Conservation (phyloP, 2,113 vertebrate species). For the Pheucticus melanocephalus region DNA sequence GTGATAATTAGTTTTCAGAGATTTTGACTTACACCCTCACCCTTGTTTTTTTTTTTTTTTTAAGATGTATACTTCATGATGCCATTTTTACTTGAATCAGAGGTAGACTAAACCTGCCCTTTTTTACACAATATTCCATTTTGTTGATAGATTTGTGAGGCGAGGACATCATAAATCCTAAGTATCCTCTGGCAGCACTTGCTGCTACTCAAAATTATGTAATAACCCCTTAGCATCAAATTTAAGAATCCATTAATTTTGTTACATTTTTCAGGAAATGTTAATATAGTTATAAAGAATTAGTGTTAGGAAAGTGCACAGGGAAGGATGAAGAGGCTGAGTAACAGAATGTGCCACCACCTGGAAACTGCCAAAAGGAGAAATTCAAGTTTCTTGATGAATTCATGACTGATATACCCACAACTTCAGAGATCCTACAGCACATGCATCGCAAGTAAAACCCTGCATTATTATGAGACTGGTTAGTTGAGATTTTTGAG, state of each 20-base stretch:
- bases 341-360: neutral
- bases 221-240: neutral
- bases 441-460: neutral
- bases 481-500: neutral
- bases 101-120: neutral
- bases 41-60: neutral
- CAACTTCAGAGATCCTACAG: neutral
- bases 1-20: neutral
- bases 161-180: neutral
- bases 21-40: neutral
- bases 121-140: neutral
- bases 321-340: neutral
- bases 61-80: neutral
- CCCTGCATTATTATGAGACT: neutral
- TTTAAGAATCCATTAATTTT: accelerated
- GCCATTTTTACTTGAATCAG: neutral
- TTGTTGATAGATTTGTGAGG: neutral
- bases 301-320: neutral
- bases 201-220: neutral
- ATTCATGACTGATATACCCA: neutral
- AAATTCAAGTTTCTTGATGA: neutral
- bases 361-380: neutral
- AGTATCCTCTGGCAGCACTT: neutral
- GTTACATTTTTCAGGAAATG: neutral
- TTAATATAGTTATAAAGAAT: neutral